phyloP scores from a whole-genome alignment of 2,797 vertebrate species.

The Arnoldichthys spilopterus region DNA sequence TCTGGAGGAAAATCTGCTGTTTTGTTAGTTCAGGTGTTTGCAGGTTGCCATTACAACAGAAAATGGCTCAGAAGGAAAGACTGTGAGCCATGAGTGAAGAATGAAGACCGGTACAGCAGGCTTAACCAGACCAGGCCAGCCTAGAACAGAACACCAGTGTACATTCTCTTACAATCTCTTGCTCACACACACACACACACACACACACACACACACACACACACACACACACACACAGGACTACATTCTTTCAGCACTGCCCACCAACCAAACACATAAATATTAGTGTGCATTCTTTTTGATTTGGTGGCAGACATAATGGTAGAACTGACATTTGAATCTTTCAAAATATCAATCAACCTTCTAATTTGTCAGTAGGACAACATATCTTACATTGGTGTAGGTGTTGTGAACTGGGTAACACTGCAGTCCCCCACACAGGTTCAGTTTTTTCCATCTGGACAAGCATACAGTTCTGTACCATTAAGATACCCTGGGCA shows the following conservation, averaged over 20 bases:
- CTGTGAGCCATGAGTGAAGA: not conserved
- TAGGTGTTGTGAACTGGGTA: no score
- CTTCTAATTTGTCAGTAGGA: no score
- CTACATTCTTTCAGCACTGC: not conserved
- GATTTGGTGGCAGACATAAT: no score
- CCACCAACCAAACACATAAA: no score
- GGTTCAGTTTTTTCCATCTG: no score
- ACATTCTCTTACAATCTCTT: not conserved
- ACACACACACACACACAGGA: not conserved
- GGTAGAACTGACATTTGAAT: no score
- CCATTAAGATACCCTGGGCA: no score
- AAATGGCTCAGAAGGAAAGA: not conserved
- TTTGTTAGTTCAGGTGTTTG: not conserved
- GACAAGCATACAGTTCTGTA: no score
- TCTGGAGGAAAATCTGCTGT: not conserved
- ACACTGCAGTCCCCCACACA: no score
- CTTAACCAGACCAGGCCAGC: not conserved
- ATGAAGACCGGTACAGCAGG: slow-evolving; percentile 23
- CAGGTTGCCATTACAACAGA: not conserved
- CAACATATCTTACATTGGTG: no score
- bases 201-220: slow-evolving; percentile 16
- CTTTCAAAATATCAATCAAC: no score
- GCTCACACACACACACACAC: not conserved
- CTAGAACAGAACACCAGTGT: not conserved
- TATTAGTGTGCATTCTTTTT: no score